Base-by-base conservation (phyloP, 2,113 vertebrate species). In the Miniopterus natalensis region DNA sequence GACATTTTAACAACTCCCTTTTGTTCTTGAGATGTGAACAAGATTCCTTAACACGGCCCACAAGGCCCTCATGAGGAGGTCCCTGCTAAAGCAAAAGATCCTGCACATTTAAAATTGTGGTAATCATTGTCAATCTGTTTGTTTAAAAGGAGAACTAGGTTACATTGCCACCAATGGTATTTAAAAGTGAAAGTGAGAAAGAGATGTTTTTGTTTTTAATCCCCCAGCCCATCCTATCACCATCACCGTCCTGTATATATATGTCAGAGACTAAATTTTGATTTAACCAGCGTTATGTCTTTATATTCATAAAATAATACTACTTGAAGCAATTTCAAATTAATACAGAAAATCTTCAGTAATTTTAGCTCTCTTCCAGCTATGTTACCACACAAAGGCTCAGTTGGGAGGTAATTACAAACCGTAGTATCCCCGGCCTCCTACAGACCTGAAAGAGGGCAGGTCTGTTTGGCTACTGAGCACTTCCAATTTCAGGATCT, bases 351-450 rank as follows among this genome's bases (percentile, higher is more conserved):
- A 94, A 94, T 70, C 20, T 29, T 61, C 55, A 49, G 71, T 85
- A 70, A 81, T 45, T 80, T 89, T 88, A 70, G 84, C 36, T 36
- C 70, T 93, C 91, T 71, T 77, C 89, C 92, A 95, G 93, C 77
- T 40, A 65, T 36, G 85, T 79, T 66, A 53, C 88, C 31, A 81
- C 84, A 95, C 90, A 96, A 91, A 96, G 90, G 63, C 97, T 96
- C 96, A 79, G 94, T 27, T 71, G 95, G 94, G 87, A 94, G 66
- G 94, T 96, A 97, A 98, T 97, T 96, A 95, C 84, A 97, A 95
- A 79, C 73, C 90, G 55, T 36, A 78, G 95, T 68, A 88, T 90
- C 87, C 45, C 0, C 0, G 71, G n/a, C 84, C 92, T 88, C 97
- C 90, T 21, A 53, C 85, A 65, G 92, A 92, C 21, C 61, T 88